phyloP scores from a whole-genome alignment of 2,888 invertebrate genomes.

The Agrilus biguttatus region DNA sequence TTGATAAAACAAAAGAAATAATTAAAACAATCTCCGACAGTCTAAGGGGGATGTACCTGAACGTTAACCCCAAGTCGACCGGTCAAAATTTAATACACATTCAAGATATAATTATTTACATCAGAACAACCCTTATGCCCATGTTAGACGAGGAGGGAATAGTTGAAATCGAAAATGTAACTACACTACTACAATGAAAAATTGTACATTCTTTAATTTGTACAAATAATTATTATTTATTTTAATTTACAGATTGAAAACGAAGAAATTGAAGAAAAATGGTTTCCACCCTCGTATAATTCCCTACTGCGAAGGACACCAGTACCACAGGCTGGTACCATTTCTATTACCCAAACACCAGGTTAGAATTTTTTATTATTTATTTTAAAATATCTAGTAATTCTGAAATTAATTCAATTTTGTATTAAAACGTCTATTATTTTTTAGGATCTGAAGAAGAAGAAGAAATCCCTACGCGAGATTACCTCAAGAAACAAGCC shows the following conservation, averaged over 20 bases:
- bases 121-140: too few species aligned
- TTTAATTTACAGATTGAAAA: conserved; percentile 7
- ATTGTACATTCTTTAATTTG: neutral
- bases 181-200: too few species aligned
- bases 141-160: too few species aligned
- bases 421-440: neutral
- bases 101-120: too few species aligned
- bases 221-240: neutral
- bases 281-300: conserved; percentile 26
- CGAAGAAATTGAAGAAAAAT: conserved; percentile 19
- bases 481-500: conserved; percentile 66
- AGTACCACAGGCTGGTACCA: conserved; percentile 21
- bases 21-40: conserved; percentile 12
- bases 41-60: conserved; percentile 10
- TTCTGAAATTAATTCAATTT: too few species aligned
- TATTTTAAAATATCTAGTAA: neutral
- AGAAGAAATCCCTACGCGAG: conserved; percentile 69
- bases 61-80: conserved; percentile 9
- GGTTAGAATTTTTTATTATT: conserved; percentile 9
- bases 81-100: too few species aligned
- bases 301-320: conserved; percentile 26
- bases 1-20: conserved; percentile 17
- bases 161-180: too few species aligned
- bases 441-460: conserved; percentile 56
- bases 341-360: conserved; percentile 19